A percentile compares a stretch with the other conserved stretches of the same genome.
phyloP scores from a whole-genome alignment of 1,140 invertebrate genomes.

The Phortica variegata region DNA sequence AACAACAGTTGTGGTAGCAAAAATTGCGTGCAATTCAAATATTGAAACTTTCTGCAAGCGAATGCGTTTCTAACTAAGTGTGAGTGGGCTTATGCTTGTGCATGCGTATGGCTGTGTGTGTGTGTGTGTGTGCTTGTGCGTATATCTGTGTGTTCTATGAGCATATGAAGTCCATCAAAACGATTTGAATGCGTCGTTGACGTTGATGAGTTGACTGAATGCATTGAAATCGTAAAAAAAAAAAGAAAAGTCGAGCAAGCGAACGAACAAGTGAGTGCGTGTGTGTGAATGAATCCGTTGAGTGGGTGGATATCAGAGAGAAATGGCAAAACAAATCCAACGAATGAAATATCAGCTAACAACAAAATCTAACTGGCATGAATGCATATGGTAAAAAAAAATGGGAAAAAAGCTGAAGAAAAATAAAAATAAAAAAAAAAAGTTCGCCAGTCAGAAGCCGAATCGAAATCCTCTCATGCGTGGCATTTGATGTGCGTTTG shows the following conservation, averaged over 20 bases:
- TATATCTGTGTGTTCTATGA: background rate
- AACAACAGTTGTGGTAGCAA: constrained; percentile 20
- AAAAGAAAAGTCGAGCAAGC: constrained; percentile 5
- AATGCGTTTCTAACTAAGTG: constrained; percentile 35
- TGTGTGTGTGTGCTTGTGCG: constrained; percentile 2
- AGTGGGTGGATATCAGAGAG: no score
- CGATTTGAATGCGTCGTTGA: constrained; percentile 56
- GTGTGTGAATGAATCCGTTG: background rate
- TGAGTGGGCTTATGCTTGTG: constrained; percentile 14
- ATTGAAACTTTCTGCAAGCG: constrained; percentile 40
- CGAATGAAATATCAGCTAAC: constrained; percentile 5
- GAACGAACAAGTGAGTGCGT: background rate
- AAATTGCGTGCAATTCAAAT: constrained; percentile 56
- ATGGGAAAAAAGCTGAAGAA: constrained; percentile 12
- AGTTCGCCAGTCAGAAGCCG: constrained; percentile 54
- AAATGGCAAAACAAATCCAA: constrained; percentile 6
- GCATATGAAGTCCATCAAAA: constrained; percentile 45
- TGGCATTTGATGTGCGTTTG: constrained; percentile 30
- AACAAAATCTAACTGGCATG: background rate
- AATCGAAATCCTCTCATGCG: constrained; percentile 51
- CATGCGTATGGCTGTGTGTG: constrained; percentile 5
- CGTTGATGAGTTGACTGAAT: constrained; percentile 55
- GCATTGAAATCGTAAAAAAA: constrained; percentile 11
- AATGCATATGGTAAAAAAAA: background rate
- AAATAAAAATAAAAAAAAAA: constrained; percentile 29